Base-by-base conservation (phyloP, 2,888 invertebrate genomes). In the Hyles lineata region DNA sequence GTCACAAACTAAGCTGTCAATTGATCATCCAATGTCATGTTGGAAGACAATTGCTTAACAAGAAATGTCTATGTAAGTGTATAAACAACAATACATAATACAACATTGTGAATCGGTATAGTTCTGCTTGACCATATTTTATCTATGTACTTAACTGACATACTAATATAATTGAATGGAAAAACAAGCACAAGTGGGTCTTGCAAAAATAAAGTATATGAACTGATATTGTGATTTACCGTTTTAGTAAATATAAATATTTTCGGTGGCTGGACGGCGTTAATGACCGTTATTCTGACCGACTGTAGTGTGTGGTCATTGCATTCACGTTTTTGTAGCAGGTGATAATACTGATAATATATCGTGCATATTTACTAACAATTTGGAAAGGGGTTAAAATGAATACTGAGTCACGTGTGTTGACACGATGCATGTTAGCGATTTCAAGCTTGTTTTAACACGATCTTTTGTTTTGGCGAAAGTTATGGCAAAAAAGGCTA, bases 201-300 rank as follows among this genome's bases (percentile, higher is more conserved):
- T 35, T 35, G 35, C 35, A 52, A 19, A 19, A 52, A 52, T 2
- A 52, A 52, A 6, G 19, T 19, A 19, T 19, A 55, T 19, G 21
- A 9, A 35, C 32, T 6, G 32, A 43, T 19, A 62, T 62, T 3
- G n/a, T n/a, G 21, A 7, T 21, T 8, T 63, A 63, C 43, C 21
- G 67, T 67, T 67, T 50, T 50, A 21, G 19, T 61, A n/a, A n/a
- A 43, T 43, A 50, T 67, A 67, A 43, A 11, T 43, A 43, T 43
- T 67, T 67, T 67, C 15, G 23, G 67, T 23, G 23, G 6, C 3
- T 67, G 67, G 23, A 50, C 23, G 21, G 43, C 15, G 67, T 23
- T 23, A 23, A 50, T 23, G 43, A 67, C 67, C 67, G 67, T 67
- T 67, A 67, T 7, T 67, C 23, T 67, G 67, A 50, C 67, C 50